Evolutionary conservation across 1,140 invertebrate genomes (phyloP).

Genomic region (Leptinotarsa texana): DNA sequence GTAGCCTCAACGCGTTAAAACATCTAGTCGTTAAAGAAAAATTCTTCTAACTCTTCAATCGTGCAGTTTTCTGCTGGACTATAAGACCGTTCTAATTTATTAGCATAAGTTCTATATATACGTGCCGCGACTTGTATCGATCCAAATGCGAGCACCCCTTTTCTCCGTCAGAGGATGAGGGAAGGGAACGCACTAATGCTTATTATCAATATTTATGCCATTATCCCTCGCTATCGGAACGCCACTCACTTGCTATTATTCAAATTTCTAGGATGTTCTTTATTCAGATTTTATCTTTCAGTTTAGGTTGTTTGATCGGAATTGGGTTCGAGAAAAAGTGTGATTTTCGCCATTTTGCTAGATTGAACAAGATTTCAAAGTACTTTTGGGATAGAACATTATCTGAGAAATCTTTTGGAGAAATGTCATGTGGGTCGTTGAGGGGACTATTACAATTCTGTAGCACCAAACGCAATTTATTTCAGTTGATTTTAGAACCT

Average conservation of each 20-base stretch:
- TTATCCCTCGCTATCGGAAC: slow-evolving; percentile 23
- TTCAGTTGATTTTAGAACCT: too few relatives aligned
- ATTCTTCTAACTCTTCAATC: too few relatives aligned
- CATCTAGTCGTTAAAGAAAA: too few relatives aligned
- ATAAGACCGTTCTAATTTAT: slow-evolving; percentile 56
- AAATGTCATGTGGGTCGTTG: too few relatives aligned
- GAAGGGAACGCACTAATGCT: slow-evolving; percentile 16
- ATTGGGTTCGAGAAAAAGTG: too few relatives aligned
- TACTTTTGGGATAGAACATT: too few relatives aligned
- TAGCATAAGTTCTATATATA: slow-evolving; percentile 49
- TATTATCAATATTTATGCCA: slow-evolving; percentile 29
- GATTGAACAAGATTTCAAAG: too few relatives aligned
- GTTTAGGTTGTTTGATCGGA: background rate
- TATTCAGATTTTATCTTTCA: slow-evolving; percentile 16
- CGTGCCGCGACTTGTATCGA: slow-evolving; percentile 27
- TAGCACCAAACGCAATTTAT: too few relatives aligned
- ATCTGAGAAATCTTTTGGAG: too few relatives aligned
- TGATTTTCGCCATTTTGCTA: too few relatives aligned
- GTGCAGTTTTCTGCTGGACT: background rate
- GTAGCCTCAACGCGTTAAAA: too few relatives aligned
- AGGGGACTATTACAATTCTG: too few relatives aligned
- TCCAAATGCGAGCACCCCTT: slow-evolving; percentile 20
- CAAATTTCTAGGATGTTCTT: slow-evolving; percentile 20
- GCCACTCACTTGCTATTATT: slow-evolving; percentile 16
- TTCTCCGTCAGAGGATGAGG: slow-evolving; percentile 10